Evolutionary conservation across 2,113 vertebrate species (phyloP), one percentile per base, ranked within the genome.

Genomic region (Eolophus roseicapilla): DNA sequence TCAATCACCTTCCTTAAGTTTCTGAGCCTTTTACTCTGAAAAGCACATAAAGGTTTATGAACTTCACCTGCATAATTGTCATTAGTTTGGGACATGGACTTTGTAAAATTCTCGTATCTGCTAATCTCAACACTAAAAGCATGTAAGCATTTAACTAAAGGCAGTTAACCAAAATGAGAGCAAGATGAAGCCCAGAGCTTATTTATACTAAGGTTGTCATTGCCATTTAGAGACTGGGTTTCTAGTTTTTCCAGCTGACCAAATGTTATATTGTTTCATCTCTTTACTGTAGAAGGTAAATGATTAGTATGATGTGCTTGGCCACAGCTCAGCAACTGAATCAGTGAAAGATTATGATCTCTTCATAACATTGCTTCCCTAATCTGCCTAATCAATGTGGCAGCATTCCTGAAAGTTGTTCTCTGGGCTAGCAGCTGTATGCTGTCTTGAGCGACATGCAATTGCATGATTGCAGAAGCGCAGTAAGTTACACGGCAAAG

Each of bases 381-480:
- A 84, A 62, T 91, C 74, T 82, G 35, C 92, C 64, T 89, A 79
- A 89, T 71, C 65, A 62, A 64, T 65, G 18, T 64, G 50, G 13
- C 74, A 47, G 18, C 59, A 68, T 74, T 88, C 53, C 60, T 88
- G 43, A 73, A 87, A 87, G 18, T 27, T 59, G 12, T 41, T 89
- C 11, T 62, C 44, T 52, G 33, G 35, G 10, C 31, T 62, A 85
- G 27, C 29, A 76, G 43, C 17, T 73, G 47, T 89, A 50, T 29
- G 27, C 17, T 15, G 49, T 50, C 49, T 77, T 6, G 3, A 71
- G 43, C 1, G 3, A 49, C 9, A 8, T 17, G 10, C 0, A 1
- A 70, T 47, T 90, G 35, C 39, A 47, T 52, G n/a, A 57, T 37
- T 79, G 28, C 35, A 79, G 35, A 31, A 79, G 17, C 1, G 1